phyloP scores from a whole-genome alignment of 2,113 vertebrate species.

The Edolisoma coerulescens region DNA sequence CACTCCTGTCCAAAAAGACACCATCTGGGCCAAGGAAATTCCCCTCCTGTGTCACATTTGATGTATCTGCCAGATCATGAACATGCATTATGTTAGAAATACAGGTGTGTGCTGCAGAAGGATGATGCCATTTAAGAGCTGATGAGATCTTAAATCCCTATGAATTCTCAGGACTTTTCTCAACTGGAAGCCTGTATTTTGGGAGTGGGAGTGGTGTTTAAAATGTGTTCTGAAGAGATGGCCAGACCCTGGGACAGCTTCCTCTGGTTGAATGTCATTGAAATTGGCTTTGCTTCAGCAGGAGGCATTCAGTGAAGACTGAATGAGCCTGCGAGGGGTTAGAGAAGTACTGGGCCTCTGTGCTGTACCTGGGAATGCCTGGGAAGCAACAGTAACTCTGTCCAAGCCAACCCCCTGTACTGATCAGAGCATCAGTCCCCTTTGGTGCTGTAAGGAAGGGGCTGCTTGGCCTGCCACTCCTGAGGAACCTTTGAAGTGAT shows the following conservation, averaged over 20 bases:
- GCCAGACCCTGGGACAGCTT: not conserved
- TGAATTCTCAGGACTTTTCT: slow-evolving; percentile 7
- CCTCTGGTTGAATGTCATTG: not conserved
- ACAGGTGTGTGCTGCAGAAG: not conserved
- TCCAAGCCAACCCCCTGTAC: not conserved
- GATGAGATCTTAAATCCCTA: not conserved
- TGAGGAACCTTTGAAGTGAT: not conserved
- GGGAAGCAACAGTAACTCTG: not conserved
- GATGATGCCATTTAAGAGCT: not conserved
- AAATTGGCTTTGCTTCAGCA: not conserved
- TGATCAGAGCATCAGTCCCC: not conserved
- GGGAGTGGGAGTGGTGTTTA: not conserved
- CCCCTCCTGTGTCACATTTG: not conserved
- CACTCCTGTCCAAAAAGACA: not conserved
- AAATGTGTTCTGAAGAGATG: not conserved
- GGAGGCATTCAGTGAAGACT: not conserved
- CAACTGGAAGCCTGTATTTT: not conserved
- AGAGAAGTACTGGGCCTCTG: not conserved
- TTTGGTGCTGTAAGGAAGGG: not conserved
- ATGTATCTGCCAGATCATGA: not conserved
- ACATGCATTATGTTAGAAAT: not conserved
- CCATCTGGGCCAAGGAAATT: not conserved
- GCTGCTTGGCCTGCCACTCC: not conserved
- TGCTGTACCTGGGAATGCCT: not conserved
- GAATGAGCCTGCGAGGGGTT: not conserved